phyloP scores from a whole-genome alignment of 2,113 vertebrate species.

The Mustela nigripes region DNA sequence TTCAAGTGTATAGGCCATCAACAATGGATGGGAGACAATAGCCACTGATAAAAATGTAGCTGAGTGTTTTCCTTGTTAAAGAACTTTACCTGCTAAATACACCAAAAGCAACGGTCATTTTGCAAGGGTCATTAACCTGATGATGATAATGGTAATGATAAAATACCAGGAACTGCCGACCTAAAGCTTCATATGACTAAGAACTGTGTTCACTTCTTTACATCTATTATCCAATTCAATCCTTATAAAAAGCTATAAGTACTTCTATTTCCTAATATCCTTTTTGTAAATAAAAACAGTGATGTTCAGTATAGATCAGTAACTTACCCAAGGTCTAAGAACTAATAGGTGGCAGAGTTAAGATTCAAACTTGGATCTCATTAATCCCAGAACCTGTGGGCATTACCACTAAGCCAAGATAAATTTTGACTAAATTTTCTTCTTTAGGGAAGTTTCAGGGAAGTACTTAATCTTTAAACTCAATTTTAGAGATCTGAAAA shows the following conservation, averaged over 20 bases:
- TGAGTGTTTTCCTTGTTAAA: background rate
- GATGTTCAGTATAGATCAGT: background rate
- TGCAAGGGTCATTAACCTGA: background rate
- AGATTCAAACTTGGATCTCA: background rate
- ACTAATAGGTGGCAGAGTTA: background rate
- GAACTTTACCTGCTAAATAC: background rate
- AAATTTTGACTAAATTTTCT: background rate
- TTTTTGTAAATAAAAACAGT: background rate
- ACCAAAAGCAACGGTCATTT: background rate
- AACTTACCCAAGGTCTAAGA: background rate
- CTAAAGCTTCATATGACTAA: background rate
- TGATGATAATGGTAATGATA: background rate
- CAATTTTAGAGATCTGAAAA: constrained; percentile 39
- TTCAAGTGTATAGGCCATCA: background rate
- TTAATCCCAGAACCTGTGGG: background rate
- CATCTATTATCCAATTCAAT: background rate
- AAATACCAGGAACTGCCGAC: background rate
- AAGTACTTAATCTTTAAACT: background rate
- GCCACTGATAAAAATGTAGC: background rate
- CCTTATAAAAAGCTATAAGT: background rate
- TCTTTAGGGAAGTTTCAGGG: constrained; percentile 20
- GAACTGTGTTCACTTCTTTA: background rate
- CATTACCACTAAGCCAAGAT: background rate
- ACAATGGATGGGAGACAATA: background rate
- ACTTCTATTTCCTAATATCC: background rate